Percentiles rank a stretch among this genome's conserved stretches.
Conservation (phyloP, 1,140 invertebrate genomes). For the Camponotus floridanus region DNA sequence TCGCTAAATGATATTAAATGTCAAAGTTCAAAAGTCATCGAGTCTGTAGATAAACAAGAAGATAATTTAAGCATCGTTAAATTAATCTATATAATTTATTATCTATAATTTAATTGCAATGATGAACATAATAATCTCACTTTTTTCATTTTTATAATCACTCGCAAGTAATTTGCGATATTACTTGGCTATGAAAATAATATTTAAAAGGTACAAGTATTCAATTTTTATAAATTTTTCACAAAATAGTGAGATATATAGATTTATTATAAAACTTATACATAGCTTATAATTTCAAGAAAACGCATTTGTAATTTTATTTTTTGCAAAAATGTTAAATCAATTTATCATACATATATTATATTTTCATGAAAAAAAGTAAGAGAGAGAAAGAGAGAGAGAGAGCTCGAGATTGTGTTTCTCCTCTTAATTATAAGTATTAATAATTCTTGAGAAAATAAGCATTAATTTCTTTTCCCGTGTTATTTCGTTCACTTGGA, state of each 20-base stretch:
- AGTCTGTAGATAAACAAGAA: conserved; percentile 42
- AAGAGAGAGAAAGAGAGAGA: too few species aligned
- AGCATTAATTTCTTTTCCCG: neutral
- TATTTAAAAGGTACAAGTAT: neutral
- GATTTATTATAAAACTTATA: neutral
- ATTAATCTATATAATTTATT: too few species aligned
- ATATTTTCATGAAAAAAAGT: too few species aligned
- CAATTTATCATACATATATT: neutral
- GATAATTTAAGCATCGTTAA: conserved; percentile 44
- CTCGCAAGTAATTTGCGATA: neutral
- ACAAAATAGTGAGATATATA: neutral
- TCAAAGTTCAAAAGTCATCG: conserved; percentile 35
- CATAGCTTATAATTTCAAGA: neutral
- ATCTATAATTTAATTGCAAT: conserved; percentile 34
- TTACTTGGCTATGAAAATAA: neutral
- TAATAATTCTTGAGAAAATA: neutral
- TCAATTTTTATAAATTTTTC: neutral
- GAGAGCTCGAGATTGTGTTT: too few species aligned
- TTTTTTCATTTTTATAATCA: conserved; percentile 26
- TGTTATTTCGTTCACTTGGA: neutral
- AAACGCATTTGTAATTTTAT: neutral
- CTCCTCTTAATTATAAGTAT: neutral
- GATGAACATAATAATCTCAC: neutral
- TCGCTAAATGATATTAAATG: conserved; percentile 60
- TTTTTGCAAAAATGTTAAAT: neutral